Conservation (phyloP, 2,113 vertebrate genomes). For the Orthonyx spaldingii region DNA sequence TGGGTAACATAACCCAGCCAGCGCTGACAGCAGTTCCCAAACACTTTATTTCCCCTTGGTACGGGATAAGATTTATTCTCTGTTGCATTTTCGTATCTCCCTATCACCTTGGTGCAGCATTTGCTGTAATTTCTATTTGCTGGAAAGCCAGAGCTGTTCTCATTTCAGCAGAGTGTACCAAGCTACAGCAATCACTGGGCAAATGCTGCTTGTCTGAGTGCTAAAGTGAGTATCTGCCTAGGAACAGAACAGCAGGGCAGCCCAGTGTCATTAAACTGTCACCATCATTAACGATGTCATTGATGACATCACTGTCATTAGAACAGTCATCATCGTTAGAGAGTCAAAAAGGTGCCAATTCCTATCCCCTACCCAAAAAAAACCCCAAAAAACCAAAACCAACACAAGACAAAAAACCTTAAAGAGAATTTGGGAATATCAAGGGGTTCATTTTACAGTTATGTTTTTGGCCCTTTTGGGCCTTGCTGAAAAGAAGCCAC, state of each 20-base stretch:
- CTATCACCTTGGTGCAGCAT: background rate
- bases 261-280: background rate
- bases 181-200: background rate
- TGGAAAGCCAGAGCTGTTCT: background rate
- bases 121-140: background rate
- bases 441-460: background rate
- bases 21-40: background rate
- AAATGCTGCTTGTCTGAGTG: background rate
- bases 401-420: background rate
- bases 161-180: background rate
- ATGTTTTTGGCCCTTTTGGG: background rate
- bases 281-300: background rate
- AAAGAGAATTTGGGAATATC: background rate
- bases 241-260: background rate
- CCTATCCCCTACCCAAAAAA: background rate
- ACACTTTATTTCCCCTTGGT: background rate
- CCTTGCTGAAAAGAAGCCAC: background rate
- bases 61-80: background rate
- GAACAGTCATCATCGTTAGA: background rate
- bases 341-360: background rate
- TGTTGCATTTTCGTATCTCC: background rate
- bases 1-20: background rate
- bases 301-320: background rate
- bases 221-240: background rate
- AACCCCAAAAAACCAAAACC: background rate